Percentiles rank a stretch among this genome's conserved stretches.
Evolutionary conservation across 2,113 vertebrate species (phyloP).

Genomic region (Oenanthe melanoleuca): DNA sequence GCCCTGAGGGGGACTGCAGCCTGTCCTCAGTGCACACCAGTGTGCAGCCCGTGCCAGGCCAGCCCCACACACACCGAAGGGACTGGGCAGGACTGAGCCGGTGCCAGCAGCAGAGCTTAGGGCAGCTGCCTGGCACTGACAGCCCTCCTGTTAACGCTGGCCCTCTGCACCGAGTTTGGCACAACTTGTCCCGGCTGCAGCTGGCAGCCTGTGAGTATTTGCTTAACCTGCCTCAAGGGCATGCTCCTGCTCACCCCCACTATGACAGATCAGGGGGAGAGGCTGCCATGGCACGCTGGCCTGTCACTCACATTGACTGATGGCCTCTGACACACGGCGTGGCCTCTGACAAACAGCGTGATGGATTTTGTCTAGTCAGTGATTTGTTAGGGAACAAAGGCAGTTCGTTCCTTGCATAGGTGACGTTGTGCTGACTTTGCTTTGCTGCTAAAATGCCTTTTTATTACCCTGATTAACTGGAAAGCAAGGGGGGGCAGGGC

Average conservation of each 20-base stretch:
- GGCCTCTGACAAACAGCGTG: background rate
- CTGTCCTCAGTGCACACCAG: rapidly evolving
- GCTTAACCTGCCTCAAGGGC: background rate
- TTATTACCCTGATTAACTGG: background rate
- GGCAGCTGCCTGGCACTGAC: background rate
- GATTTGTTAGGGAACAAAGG: constrained; percentile 22
- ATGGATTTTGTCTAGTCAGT: background rate
- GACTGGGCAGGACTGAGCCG: background rate
- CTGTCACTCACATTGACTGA: background rate
- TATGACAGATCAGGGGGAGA: background rate
- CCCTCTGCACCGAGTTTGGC: background rate
- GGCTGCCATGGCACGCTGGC: background rate
- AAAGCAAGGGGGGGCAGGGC: background rate
- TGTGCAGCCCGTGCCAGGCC: background rate
- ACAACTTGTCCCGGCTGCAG: background rate
- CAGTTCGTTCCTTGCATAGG: background rate
- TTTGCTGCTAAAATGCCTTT: background rate
- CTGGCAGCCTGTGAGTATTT: background rate
- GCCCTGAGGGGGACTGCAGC: background rate
- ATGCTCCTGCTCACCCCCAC: background rate
- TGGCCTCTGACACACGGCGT: background rate
- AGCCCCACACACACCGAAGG: background rate
- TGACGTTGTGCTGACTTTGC: background rate
- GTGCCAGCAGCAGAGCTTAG: background rate
- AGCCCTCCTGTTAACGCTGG: background rate